Conservation (phyloP, 2,797 vertebrate species). For the Enteromius radiatus region DNA sequence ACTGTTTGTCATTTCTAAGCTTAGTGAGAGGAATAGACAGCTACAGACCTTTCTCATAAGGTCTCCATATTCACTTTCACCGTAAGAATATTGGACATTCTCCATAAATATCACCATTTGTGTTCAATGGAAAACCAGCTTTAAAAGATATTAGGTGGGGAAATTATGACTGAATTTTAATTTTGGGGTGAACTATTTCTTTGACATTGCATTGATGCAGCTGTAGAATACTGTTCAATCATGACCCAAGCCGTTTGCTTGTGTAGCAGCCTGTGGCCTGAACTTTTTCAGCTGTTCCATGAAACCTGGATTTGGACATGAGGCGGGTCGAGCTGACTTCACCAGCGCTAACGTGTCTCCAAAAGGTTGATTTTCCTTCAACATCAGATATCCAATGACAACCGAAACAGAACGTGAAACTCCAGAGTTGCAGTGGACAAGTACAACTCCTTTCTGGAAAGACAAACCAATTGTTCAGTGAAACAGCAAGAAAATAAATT, state of each 20-base stretch:
- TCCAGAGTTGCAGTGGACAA: constrained; percentile 94
- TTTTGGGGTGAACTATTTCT: background rate
- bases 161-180: background rate
- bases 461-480: background rate
- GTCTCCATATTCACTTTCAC: background rate
- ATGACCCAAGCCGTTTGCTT: constrained; percentile 59
- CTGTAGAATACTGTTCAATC: constrained; percentile 38
- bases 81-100: background rate
- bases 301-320: constrained; percentile 91
- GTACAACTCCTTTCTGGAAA: constrained; percentile 85
- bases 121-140: background rate
- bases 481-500: background rate
- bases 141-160: background rate
- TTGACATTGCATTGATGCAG: background rate
- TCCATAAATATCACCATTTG: background rate
- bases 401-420: constrained; percentile 89
- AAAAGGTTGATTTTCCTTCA: constrained; percentile 83
- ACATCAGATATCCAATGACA: constrained; percentile 91
- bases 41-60: background rate
- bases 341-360: constrained; percentile 85
- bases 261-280: constrained; percentile 67
- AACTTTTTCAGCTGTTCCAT: constrained; percentile 87
- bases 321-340: constrained; percentile 83
- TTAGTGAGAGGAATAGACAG: background rate
- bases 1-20: background rate